Conservation (phyloP, 64 coral and sea anemone genomes). For the Acropora tenuis region DNA sequence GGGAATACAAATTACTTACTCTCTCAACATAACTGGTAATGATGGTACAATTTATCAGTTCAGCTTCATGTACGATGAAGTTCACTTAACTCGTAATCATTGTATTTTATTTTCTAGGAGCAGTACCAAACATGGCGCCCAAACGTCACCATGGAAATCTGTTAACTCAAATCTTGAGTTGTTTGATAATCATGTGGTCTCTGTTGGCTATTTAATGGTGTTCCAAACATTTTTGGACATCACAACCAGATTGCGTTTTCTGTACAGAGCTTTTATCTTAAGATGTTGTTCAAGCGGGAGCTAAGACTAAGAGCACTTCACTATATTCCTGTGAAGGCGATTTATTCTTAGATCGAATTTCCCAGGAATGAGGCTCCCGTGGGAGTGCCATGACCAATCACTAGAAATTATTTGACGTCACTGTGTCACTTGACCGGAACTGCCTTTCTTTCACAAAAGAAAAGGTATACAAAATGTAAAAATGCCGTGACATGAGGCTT, state of each 20-base stretch:
- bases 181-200: neutral
- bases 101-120: neutral
- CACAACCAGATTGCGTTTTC: neutral
- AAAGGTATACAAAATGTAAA: too few species aligned
- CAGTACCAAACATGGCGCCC: neutral
- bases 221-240: neutral
- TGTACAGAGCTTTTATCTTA: neutral
- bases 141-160: neutral
- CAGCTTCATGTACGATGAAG: neutral
- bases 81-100: neutral
- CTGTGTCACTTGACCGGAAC: too few species aligned
- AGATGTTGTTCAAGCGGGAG: neutral
- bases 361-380: too few species aligned
- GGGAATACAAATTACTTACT: conserved; percentile 27
- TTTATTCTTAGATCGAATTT: too few species aligned
- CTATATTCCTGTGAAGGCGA: too few species aligned
- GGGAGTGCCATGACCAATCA: too few species aligned
- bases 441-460: too few species aligned
- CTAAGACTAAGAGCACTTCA: too few species aligned
- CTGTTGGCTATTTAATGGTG: neutral
- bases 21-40: conserved; percentile 45
- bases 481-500: too few species aligned
- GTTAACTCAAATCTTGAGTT: neutral
- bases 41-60: neutral
- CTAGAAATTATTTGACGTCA: too few species aligned